Evolutionary conservation across 2,888 invertebrate species (phyloP), one percentile per base, ranked within the genome.

Genomic region (Lagria hirta): DNA sequence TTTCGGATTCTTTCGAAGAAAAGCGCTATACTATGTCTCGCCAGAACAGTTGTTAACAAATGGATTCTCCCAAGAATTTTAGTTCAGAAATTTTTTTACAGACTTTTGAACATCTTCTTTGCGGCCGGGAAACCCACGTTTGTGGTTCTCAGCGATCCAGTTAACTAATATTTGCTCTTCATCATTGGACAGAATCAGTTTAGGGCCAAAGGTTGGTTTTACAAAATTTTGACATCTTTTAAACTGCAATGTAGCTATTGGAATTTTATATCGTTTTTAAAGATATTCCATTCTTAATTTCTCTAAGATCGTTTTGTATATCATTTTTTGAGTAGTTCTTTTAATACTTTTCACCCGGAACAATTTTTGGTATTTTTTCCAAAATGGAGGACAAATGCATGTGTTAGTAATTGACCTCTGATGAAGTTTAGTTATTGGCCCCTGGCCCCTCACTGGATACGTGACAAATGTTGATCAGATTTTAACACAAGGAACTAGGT

Each of bases 1-100:
- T 3, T 16, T 20, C 17, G 16, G 22, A 22, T 48, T 42, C 13
- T 43, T 27, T 24, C 35, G 32, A 13, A 45, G 28, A 45, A 45
- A 45, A 4, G 4, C 27, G 6, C 6, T 27, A 2, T 14, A 7
- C 12, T n/a, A 27, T 3, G 7, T 16, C 4, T 3, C 15, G 2
- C 40, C 21, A 18, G 30, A 11, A 1, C n/a, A 11, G 10, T 28
- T 36, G 15, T 41, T 21, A 7, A 22, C 10, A 16, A 28, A 16
- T n/a, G 11, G 10, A 17, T 27, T 27, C 13, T 13, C 6, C 2
- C 27, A 2, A 14, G 27, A 15, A 12, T 27, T 3, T 3, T 27
- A 13, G 1, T 2, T 8, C 7, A 27, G 13, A 43, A 40, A 43
- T 15, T 44, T 3, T 15, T 44, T 43, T 2, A 44, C 44, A 18